These are phyloP conservation scores for Drosophila peninsularis DNA, from an alignment of 2,888 invertebrate species.

Conservation along the genomic window DNA sequence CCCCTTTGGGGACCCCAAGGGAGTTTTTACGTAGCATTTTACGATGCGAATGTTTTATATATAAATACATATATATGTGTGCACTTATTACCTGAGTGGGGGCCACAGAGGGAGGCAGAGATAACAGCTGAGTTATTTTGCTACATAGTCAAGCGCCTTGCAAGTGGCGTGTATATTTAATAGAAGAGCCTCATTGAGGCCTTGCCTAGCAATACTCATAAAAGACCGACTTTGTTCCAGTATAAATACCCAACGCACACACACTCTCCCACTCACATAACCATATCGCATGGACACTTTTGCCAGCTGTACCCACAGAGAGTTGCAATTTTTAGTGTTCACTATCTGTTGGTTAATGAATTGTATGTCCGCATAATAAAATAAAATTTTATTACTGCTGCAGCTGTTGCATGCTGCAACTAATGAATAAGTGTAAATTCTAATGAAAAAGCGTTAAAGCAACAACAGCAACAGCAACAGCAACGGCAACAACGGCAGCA, in stretches of 20 bases:
- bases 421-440: slow-evolving; percentile 80
- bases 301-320: slow-evolving; percentile 30
- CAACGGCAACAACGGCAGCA: slow-evolving; percentile 6
- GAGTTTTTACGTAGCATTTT: slow-evolving; percentile 55
- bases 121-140: slow-evolving; percentile 8
- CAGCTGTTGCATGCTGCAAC: slow-evolving; percentile 77
- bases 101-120: slow-evolving; percentile 1
- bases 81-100: slow-evolving; percentile 62
- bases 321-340: slow-evolving; percentile 27
- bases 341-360: slow-evolving; percentile 47
- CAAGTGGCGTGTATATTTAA: neutral
- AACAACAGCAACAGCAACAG: slow-evolving; percentile 29
- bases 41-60: slow-evolving; percentile 48
- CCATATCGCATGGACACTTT: slow-evolving; percentile 36
- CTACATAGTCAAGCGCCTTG: neutral
- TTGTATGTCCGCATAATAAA: slow-evolving; percentile 68
- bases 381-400: slow-evolving; percentile 73
- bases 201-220: slow-evolving; percentile 1
- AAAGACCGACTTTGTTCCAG: slow-evolving; percentile 23
- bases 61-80: neutral
- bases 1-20: slow-evolving; percentile 57
- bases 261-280: slow-evolving; percentile 25
- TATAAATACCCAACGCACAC: neutral
- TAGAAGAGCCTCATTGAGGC: slow-evolving; percentile 4
- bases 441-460: slow-evolving; percentile 74